phyloP scores from a whole-genome alignment of 2,888 invertebrate species.

The Boloria euphrosyne region DNA sequence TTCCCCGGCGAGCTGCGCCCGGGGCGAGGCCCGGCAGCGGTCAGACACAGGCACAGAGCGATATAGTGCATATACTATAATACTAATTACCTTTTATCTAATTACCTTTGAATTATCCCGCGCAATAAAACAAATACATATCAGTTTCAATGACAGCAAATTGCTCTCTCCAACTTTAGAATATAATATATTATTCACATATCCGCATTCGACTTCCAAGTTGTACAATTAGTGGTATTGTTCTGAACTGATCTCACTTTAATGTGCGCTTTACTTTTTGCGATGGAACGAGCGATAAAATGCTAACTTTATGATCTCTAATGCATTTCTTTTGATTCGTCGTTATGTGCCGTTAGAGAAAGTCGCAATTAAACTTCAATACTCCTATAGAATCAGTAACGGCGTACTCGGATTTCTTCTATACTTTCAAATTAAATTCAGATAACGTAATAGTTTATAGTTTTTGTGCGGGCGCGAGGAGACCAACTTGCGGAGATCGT shows the following conservation, averaged over 20 bases:
- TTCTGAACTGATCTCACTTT: slow-evolving; percentile 19
- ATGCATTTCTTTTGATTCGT: slow-evolving; percentile 22
- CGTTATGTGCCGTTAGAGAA: slow-evolving; percentile 15
- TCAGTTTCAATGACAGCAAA: not conserved
- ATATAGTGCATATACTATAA: slow-evolving; percentile 5
- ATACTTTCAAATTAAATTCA: slow-evolving; percentile 6
- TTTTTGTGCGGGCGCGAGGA: not conserved
- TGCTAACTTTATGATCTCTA: slow-evolving; percentile 23
- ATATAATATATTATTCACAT: not conserved
- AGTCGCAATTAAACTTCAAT: slow-evolving; percentile 15
- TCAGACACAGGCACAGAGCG: not conserved
- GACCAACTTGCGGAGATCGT: not conserved
- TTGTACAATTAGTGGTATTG: slow-evolving; percentile 14
- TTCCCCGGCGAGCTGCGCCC: slow-evolving; percentile 3
- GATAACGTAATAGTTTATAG: slow-evolving; percentile 11
- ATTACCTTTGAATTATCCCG: slow-evolving; percentile 10
- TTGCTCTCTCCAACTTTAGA: not conserved
- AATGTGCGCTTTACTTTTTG: slow-evolving; percentile 15
- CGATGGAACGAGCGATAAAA: slow-evolving; percentile 19
- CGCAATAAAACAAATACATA: slow-evolving; percentile 11
- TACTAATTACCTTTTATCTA: slow-evolving; percentile 14
- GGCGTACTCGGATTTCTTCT: not conserved
- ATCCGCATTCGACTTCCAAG: slow-evolving; percentile 1
- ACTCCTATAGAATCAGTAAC: slow-evolving; percentile 6
- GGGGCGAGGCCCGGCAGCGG: not conserved